phyloP scores from a whole-genome alignment of 2,113 vertebrate genomes.

The Dasypus novemcinctus region DNA sequence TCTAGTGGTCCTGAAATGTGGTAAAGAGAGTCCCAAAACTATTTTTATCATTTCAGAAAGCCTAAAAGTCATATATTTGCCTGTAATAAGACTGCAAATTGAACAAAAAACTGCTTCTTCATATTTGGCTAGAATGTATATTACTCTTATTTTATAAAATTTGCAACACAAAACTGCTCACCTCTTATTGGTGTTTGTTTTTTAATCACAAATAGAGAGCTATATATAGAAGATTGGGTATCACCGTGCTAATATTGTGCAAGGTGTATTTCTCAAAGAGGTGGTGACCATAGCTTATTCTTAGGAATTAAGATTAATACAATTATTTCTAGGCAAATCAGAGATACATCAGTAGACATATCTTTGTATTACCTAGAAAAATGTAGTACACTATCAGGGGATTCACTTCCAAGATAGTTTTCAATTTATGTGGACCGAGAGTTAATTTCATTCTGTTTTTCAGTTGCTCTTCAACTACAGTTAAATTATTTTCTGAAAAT shows the following conservation, averaged over 20 bases:
- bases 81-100: not conserved
- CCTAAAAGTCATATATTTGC: not conserved
- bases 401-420: not conserved
- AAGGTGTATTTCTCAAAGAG: not conserved
- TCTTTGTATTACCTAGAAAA: constrained; percentile 14
- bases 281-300: not conserved
- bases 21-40: not conserved
- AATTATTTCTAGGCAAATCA: constrained; percentile 1
- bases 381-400: not conserved
- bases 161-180: not conserved
- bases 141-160: not conserved
- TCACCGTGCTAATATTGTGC: not conserved
- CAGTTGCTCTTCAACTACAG: not conserved
- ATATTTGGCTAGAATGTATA: not conserved
- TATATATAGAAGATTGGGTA: not conserved
- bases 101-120: not conserved
- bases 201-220: constrained; percentile 46
- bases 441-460: not conserved
- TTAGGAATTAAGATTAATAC: constrained; percentile 14
- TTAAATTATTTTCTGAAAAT: constrained; percentile 35
- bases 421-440: not conserved
- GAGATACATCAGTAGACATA: not conserved
- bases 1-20: not conserved
- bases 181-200: not conserved
- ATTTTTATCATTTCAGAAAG: not conserved